Conservation (phyloP, 2,888 invertebrate species). For the Epsilonema sp. region DNA sequence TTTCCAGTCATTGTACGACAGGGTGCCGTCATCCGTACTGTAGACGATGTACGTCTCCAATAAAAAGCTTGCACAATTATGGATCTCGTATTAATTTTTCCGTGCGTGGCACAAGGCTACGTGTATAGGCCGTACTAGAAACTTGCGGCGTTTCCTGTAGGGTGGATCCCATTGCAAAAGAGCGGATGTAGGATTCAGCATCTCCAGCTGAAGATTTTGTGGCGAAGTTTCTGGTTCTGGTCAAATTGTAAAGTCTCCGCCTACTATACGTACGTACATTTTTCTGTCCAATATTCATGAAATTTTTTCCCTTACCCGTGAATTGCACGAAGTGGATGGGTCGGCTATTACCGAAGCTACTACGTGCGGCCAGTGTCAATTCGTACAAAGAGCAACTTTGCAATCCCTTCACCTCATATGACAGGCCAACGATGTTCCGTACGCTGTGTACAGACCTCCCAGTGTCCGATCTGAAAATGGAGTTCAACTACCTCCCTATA, state of each 20-base stretch:
- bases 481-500: neutral
- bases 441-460: conserved; percentile 17
- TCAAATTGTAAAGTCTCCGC: no score
- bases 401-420: conserved; percentile 24
- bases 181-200: conserved; percentile 21
- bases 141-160: conserved; percentile 12
- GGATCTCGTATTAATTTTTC: neutral
- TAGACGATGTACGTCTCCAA: conserved; percentile 23
- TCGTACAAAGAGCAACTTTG: conserved; percentile 25
- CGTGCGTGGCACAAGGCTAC: neutral
- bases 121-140: neutral
- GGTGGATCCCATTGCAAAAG: conserved; percentile 25
- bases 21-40: conserved; percentile 22
- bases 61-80: no score
- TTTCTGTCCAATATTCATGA: conserved; percentile 2
- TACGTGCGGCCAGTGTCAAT: conserved; percentile 23
- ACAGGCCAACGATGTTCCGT: conserved; percentile 16
- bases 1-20: neutral
- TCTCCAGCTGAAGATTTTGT: conserved; percentile 22
- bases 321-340: conserved; percentile 24
- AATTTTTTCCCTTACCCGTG: conserved; percentile 15
- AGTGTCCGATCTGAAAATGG: conserved; percentile 14
- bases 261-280: no score
- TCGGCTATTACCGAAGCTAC: conserved; percentile 23
- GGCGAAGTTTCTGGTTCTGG: conserved; percentile 24